Conservation (phyloP, 2,888 invertebrate genomes). For the Axea sp. region DNA sequence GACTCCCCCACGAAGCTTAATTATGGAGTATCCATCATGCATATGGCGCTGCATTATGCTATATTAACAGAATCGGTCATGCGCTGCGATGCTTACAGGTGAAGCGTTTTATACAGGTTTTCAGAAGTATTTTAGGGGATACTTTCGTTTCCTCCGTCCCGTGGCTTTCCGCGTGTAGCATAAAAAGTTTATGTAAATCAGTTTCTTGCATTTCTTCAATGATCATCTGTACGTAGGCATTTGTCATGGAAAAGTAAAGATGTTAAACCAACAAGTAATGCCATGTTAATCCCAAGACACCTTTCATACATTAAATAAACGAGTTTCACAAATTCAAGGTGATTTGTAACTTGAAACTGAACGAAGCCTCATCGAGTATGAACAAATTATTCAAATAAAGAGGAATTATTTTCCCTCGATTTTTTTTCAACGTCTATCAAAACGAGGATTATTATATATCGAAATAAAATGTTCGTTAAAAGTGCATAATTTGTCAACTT, state of each 20-base stretch:
- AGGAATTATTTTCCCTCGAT: constrained; percentile 27
- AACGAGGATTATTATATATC: too few species aligned
- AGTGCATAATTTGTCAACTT: too few species aligned
- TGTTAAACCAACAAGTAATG: background rate
- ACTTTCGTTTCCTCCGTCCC: too few species aligned
- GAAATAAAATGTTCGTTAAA: too few species aligned
- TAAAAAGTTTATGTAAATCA: too few species aligned
- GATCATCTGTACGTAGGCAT: too few species aligned
- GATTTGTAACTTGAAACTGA: constrained; percentile 53
- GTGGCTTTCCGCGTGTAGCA: too few species aligned
- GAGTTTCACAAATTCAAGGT: constrained; percentile 46
- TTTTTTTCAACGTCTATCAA: constrained; percentile 38
- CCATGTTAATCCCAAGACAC: constrained; percentile 36
- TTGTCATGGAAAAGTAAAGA: background rate
- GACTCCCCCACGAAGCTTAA: constrained; percentile 51
- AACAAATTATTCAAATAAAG: constrained; percentile 60
- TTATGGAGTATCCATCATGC: constrained; percentile 59
- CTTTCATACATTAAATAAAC: constrained; percentile 32
- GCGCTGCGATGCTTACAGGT: constrained; percentile 65
- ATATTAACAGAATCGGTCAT: constrained; percentile 51
- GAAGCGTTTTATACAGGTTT: constrained; percentile 51
- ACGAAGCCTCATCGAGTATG: constrained; percentile 45
- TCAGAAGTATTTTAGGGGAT: too few species aligned
- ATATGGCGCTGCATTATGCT: constrained; percentile 42
- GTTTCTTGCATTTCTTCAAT: too few species aligned